Percentiles rank a stretch among this genome's conserved stretches.
Evolutionary conservation across 2,797 vertebrate genomes (phyloP).

Genomic region (Simalia tracyae): DNA sequence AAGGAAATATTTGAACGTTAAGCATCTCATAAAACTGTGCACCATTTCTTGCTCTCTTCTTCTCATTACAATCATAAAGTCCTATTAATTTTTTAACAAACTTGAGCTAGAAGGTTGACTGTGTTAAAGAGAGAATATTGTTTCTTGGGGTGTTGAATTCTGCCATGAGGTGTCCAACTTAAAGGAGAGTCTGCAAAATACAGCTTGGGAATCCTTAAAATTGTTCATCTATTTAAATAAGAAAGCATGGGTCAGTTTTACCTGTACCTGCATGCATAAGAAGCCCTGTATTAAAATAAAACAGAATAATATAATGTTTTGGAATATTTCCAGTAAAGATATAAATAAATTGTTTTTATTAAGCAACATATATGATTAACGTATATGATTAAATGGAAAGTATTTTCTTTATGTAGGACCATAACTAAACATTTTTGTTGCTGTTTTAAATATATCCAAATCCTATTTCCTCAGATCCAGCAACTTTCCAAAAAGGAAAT

Average conservation of each 20-base stretch:
- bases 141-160: not conserved
- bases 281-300: not conserved
- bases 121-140: not conserved
- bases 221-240: no score
- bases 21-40: not conserved
- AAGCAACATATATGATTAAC: not conserved
- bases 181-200: not conserved
- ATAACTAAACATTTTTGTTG: not conserved
- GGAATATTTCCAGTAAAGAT: not conserved
- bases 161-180: not conserved
- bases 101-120: not conserved
- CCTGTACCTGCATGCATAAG: no score
- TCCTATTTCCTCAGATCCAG: constrained; percentile 77
- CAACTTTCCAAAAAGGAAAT: constrained; percentile 98
- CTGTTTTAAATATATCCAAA: not conserved
- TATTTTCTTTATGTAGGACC: not conserved
- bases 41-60: not conserved
- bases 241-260: not conserved
- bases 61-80: not conserved
- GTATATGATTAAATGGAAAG: not conserved
- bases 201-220: not conserved
- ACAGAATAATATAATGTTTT: not conserved
- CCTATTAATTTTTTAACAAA: not conserved
- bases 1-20: not conserved
- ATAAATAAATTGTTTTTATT: not conserved